These are phyloP conservation scores for Dromococcyx pavoninus DNA, from an alignment of 2,797 vertebrate species.

Conservation along the genomic window DNA sequence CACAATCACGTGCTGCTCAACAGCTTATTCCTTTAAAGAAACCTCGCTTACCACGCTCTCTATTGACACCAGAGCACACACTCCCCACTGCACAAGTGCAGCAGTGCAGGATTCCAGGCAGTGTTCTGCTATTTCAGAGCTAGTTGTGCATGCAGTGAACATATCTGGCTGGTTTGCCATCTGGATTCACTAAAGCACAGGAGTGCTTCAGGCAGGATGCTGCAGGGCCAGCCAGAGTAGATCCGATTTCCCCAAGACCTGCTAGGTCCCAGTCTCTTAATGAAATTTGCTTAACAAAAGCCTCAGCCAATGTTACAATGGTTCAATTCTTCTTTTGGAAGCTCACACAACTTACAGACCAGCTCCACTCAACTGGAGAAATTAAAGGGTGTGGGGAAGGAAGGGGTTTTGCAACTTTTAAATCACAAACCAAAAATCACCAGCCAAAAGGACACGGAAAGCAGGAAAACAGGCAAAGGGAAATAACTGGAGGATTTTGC, in stretches of 20 bases:
- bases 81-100: background rate
- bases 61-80: background rate
- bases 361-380: conserved; percentile 28
- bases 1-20: background rate
- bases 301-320: conserved; percentile 56
- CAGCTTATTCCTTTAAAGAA: background rate
- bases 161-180: background rate
- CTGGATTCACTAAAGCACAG: background rate
- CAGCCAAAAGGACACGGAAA: background rate
- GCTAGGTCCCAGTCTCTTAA: conserved; percentile 66
- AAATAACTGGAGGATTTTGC: background rate
- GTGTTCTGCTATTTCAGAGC: background rate
- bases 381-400: background rate
- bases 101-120: background rate
- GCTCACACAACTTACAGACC: conserved; percentile 62
- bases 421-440: background rate
- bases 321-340: conserved; percentile 70
- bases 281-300: conserved; percentile 78
- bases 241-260: conserved; percentile 61
- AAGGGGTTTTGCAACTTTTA: background rate
- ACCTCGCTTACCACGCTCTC: background rate
- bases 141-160: background rate
- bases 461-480: background rate
- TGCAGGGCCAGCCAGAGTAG: conserved; percentile 46
- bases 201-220: conserved; percentile 12